Evolutionary conservation across 2,888 invertebrate genomes (phyloP).

Genomic region (Ptilodon capucinus): DNA sequence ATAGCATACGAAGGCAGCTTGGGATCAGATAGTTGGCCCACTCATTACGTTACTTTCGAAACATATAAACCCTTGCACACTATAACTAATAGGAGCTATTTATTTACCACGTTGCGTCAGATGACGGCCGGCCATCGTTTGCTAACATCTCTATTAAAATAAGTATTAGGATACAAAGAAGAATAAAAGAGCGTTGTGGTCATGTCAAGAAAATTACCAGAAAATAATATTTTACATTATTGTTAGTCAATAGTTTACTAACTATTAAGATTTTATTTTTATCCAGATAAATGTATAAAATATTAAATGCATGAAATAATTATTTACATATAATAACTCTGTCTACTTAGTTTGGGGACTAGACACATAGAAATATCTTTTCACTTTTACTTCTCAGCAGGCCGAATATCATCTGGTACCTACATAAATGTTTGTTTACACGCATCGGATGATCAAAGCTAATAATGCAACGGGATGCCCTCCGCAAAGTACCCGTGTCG

Average conservation of each 20-base stretch:
- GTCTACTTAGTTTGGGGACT: no score
- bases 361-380: no score
- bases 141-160: background rate
- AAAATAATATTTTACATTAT: no score
- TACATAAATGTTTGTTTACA: slow-evolving; percentile 1
- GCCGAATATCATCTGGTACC: background rate
- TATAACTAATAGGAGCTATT: background rate
- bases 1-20: slow-evolving; percentile 32
- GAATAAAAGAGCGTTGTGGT: background rate
- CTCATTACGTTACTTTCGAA: slow-evolving; percentile 35
- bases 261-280: no score
- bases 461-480: slow-evolving; percentile 12
- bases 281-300: no score
- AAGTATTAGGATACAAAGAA: background rate
- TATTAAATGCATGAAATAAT: no score
- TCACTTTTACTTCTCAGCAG: background rate
- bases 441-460: slow-evolving; percentile 45
- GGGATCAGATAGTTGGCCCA: slow-evolving; percentile 35
- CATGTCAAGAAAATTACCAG: no score
- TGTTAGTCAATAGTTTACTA: no score
- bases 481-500: slow-evolving; percentile 43
- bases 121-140: background rate
- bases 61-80: slow-evolving; percentile 29
- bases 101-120: background rate
- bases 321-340: no score